Conservation (phyloP, 64 coral and sea anemone genomes). For the Pocillopora verrucosa region DNA sequence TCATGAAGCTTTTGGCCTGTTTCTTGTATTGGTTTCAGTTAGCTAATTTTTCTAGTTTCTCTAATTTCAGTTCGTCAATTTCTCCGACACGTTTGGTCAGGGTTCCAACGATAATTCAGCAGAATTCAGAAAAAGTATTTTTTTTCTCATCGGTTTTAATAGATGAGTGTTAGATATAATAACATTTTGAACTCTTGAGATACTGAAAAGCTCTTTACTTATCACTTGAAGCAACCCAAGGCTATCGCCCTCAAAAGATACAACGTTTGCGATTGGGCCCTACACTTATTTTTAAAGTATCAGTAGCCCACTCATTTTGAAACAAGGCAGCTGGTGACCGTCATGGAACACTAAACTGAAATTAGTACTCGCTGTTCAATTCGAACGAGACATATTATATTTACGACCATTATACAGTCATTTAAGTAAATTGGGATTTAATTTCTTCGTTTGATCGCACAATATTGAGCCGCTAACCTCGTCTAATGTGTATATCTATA, state of each 20-base stretch:
- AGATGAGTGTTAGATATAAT: too few species aligned
- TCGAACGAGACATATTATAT: background rate
- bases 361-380: background rate
- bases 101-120: too few species aligned
- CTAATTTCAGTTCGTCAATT: too few species aligned
- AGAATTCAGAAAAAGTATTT: too few species aligned
- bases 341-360: background rate
- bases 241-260: background rate
- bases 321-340: background rate
- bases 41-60: too few species aligned
- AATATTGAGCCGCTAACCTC: background rate
- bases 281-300: background rate
- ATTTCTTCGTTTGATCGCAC: background rate
- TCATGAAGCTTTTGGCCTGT: slow-evolving; percentile 80
- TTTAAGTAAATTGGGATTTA: background rate
- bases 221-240: too few species aligned
- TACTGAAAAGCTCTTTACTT: too few species aligned
- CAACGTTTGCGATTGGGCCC: background rate
- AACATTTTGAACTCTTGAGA: too few species aligned
- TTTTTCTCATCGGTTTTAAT: too few species aligned
- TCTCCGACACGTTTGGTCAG: too few species aligned
- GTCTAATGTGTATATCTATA: background rate
- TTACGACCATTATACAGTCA: background rate
- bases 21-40: too few species aligned
- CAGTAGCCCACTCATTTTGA: background rate